Conservation (phyloP, 1,140 invertebrate species). For the Bombus ignitus region DNA sequence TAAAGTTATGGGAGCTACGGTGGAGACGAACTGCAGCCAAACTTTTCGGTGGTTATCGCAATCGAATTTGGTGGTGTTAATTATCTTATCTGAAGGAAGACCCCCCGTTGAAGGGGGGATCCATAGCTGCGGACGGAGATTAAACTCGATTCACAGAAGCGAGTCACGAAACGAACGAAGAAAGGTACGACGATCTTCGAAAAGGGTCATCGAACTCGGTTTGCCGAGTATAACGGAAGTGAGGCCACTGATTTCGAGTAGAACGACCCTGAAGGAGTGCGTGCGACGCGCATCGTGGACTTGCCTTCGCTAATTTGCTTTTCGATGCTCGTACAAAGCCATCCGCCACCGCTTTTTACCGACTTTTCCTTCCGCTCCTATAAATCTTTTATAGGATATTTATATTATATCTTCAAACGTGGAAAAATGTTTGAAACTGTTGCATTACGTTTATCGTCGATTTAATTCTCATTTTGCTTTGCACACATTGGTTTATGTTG, state of each 20-base stretch:
- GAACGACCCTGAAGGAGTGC: slow-evolving; percentile 62
- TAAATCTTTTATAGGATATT: too few relatives aligned
- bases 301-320: slow-evolving; percentile 34
- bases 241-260: slow-evolving; percentile 66
- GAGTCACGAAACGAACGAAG: slow-evolving; percentile 63
- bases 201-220: slow-evolving; percentile 65
- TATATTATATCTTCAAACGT: not conserved
- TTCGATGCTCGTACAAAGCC: not conserved
- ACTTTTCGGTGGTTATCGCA: not conserved
- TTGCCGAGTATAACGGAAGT: slow-evolving; percentile 60
- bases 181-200: slow-evolving; percentile 68
- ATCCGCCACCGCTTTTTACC: not conserved
- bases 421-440: not conserved
- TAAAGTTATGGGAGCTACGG: not conserved
- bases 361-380: too few relatives aligned
- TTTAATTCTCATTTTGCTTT: not conserved
- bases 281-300: not conserved
- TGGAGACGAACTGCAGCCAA: not conserved
- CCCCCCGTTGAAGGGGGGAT: not conserved
- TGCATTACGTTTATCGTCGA: not conserved
- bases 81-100: slow-evolving; percentile 27
- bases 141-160: slow-evolving; percentile 57
- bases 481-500: not conserved
- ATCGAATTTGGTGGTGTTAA: slow-evolving; percentile 14
- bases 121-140: slow-evolving; percentile 23